These are phyloP conservation scores for Hypocryptadius cinnamomeus DNA, from an alignment of 2,113 vertebrate species.

Conservation along the genomic window DNA sequence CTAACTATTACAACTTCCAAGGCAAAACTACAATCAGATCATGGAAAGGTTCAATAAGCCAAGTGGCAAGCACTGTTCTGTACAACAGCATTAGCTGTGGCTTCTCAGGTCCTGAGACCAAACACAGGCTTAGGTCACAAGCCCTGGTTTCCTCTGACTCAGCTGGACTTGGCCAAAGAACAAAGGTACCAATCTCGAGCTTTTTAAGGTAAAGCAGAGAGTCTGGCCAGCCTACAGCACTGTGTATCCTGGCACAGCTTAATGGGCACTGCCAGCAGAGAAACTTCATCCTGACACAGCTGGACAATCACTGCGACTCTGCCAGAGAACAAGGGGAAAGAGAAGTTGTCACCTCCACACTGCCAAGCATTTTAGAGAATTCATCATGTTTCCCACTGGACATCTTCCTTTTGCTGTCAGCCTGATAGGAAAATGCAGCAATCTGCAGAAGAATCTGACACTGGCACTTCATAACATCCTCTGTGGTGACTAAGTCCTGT, in stretches of 20 bases:
- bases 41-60: background rate
- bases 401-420: background rate
- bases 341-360: background rate
- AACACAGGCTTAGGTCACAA: background rate
- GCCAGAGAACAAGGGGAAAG: background rate
- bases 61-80: background rate
- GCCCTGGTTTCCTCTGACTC: background rate
- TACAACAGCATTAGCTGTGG: background rate
- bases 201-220: background rate
- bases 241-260: background rate
- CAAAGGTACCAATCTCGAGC: background rate
- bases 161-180: background rate
- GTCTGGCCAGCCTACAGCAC: background rate
- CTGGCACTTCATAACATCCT: background rate
- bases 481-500: background rate
- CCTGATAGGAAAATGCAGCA: background rate
- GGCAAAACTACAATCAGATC: background rate
- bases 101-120: background rate
- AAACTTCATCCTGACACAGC: background rate
- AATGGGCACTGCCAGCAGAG: background rate
- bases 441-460: background rate
- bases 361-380: background rate
- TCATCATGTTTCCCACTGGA: background rate
- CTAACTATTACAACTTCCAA: background rate
- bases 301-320: background rate